Base-by-base conservation (phyloP, 2,797 vertebrate genomes). In the Cephalopachus bancanus region DNA sequence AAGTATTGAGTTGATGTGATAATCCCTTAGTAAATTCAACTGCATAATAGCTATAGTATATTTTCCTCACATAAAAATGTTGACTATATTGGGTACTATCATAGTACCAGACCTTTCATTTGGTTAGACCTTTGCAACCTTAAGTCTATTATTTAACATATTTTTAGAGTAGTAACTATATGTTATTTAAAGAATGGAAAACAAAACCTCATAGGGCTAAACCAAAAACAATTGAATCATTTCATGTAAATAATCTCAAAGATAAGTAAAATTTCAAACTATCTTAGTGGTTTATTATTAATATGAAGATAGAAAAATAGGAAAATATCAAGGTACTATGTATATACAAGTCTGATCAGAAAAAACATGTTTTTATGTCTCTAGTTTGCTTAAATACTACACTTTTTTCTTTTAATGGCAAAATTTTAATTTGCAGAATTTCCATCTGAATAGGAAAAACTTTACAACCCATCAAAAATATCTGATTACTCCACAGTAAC, bases 351-450 rank as follows among this genome's bases (percentile, higher is more conserved):
- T 60, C 10, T 79, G 22, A 44, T 57, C 33, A 85, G 53, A 24
- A 80, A 6, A 79, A 19, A 91, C 92, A 93, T 57, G 20, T 22
- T 84, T 83, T 83, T 53, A 53, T 33, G 10, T 71, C 37, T 90
- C 49, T 33, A 65, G 55, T 86, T 84, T 95, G 16, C 33, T 62
- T 76, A 84, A 72, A 53, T 64, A 74, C 59, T 79, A 86, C 9
- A 78, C 14, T 37, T 88, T 88, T 84, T 89, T 20, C 53, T 85
- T 94, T 88, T 53, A 75, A 81, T 28, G 22, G 30, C 1, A 95
- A 91, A 72, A 72, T 26, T 87, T 86, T 92, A 83, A 85, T 91
- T 90, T 86, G 7, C 53, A 89, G 15, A 11, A 83, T 79, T 94
- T 89, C 22, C 16, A 67, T 10, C 55, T 14, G 28, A 93, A 79